These are phyloP conservation scores for Gobionotothen gibberifrons DNA, from an alignment of 2,797 vertebrate species.

Conservation along the genomic window DNA sequence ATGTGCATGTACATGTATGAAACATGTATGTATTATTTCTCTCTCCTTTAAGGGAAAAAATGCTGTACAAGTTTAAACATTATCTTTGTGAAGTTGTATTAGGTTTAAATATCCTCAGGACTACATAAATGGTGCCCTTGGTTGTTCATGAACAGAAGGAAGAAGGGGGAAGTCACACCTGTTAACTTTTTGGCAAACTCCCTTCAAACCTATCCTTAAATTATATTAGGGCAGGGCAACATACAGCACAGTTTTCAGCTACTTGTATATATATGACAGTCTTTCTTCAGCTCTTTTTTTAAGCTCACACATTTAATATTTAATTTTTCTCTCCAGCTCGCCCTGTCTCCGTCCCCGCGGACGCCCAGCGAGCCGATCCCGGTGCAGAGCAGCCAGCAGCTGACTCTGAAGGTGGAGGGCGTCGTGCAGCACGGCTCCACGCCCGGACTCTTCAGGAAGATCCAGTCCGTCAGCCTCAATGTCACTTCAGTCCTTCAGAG, in stretches of 20 bases:
- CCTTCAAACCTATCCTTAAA: not conserved
- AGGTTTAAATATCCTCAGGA: not conserved
- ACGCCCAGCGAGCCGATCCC: conserved; percentile 94
- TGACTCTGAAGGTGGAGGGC: conserved; percentile 96
- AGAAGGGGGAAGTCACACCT: not conserved
- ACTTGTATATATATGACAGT: not conserved
- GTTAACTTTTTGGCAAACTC: not conserved
- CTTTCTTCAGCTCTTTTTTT: not conserved
- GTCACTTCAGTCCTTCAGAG: conserved; percentile 94
- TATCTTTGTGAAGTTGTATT: not conserved
- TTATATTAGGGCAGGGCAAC: not conserved
- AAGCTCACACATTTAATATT: conserved; percentile 1
- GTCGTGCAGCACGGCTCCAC: conserved; percentile 96
- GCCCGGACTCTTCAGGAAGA: conserved; percentile 96
- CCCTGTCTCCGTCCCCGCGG: conserved; percentile 94
- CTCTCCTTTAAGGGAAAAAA: not conserved
- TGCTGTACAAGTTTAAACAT: not conserved
- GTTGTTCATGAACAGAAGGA: not conserved
- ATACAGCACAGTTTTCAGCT: not conserved
- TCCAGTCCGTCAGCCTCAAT: conserved; percentile 94
- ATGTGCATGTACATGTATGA: not conserved
- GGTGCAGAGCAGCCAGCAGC: conserved; percentile 94
- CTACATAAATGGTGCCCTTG: not conserved
- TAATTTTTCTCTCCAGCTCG: conserved; percentile 84
- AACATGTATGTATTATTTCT: not conserved